These are phyloP conservation scores for Cinclus cinclus DNA, from an alignment of 2,113 vertebrate genomes.

Conservation along the genomic window DNA sequence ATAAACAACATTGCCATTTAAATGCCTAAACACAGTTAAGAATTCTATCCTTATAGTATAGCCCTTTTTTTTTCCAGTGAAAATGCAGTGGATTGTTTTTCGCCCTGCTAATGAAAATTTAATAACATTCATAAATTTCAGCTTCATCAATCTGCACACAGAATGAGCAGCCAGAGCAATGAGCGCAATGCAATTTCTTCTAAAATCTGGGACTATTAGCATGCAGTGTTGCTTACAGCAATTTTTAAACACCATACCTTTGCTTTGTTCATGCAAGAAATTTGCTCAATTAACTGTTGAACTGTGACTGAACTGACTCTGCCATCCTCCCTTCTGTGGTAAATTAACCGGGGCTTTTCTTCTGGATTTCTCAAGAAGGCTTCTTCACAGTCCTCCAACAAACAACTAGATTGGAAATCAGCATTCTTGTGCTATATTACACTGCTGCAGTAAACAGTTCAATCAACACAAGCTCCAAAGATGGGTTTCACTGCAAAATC, in stretches of 20 bases:
- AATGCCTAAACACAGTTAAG: background rate
- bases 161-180: background rate
- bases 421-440: conserved; percentile 64
- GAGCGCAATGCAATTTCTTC: background rate
- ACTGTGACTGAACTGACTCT: conserved; percentile 72
- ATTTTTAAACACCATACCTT: conserved; percentile 77
- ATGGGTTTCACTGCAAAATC: conserved; percentile 10
- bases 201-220: background rate
- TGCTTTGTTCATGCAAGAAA: conserved; percentile 82
- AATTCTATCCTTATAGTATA: background rate
- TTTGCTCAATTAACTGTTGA: conserved; percentile 85
- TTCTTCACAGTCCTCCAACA: conserved; percentile 91
- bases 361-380: conserved; percentile 91
- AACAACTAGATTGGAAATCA: conserved; percentile 76
- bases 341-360: conserved; percentile 88
- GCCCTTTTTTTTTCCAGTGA: background rate
- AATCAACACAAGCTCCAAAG: conserved; percentile 22
- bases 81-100: background rate
- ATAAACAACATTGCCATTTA: background rate
- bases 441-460: conserved; percentile 42
- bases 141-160: background rate
- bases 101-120: background rate
- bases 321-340: conserved; percentile 78
- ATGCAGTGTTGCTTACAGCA: background rate
- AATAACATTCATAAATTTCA: background rate